Conservation (phyloP, 2,113 vertebrate species). For the Ancistrus triradiatus region DNA sequence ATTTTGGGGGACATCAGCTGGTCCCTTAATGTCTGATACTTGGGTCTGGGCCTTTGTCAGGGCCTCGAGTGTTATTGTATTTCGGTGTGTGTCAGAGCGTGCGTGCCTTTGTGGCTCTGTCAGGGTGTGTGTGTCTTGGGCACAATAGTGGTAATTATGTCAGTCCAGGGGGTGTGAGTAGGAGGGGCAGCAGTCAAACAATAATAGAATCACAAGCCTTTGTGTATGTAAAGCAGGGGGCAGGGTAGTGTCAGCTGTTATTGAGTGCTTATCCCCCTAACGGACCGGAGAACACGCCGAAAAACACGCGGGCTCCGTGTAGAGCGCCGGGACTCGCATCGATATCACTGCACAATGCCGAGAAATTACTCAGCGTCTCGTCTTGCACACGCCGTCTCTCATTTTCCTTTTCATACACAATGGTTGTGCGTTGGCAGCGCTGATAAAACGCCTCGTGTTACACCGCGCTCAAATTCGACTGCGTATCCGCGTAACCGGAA, state of each 20-base stretch:
- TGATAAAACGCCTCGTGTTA: too few species aligned
- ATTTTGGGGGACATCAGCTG: constrained; percentile 21
- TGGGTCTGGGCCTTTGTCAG: constrained; percentile 32
- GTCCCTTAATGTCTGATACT: constrained; percentile 25
- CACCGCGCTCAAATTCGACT: too few species aligned
- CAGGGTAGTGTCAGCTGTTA: constrained; percentile 74
- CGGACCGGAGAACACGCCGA: constrained; percentile 47
- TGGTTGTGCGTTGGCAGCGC: too few species aligned
- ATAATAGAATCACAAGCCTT: constrained; percentile 77
- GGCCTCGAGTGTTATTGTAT: constrained; percentile 31
- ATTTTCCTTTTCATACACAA: too few species aligned
- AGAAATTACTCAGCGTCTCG: too few species aligned
- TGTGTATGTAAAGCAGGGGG: constrained; percentile 70
- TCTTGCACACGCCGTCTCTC: too few species aligned
- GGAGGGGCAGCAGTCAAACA: constrained; percentile 67
- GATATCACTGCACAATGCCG: too few species aligned
- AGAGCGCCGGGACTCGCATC: too few species aligned
- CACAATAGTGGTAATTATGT: constrained; percentile 77
- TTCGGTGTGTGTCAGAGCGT: constrained; percentile 37
- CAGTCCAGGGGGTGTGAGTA: constrained; percentile 59
- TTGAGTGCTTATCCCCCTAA: constrained; percentile 70
- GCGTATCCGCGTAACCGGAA: too few species aligned
- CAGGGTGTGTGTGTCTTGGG: constrained; percentile 46
- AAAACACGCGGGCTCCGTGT: constrained; percentile 28
- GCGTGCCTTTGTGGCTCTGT: constrained; percentile 43